A percentile compares a stretch with the other conserved stretches of the same genome.
Evolutionary conservation across 92 coral and sea anemone genomes (phyloP).

Genomic region (Bergia sp.): DNA sequence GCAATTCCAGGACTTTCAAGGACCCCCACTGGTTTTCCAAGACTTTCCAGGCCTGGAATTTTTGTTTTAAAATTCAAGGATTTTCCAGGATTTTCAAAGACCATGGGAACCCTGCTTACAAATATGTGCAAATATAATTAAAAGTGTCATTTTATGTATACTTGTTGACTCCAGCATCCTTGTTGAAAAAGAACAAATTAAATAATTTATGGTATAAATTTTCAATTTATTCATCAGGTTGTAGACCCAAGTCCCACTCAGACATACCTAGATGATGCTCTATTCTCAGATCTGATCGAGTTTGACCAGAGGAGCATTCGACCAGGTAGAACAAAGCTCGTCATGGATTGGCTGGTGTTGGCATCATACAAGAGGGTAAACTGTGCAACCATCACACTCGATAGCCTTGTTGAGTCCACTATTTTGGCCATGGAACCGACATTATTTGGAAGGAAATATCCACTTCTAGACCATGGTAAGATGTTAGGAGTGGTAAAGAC

Average conservation of each 20-base stretch:
- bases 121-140: no score
- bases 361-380: constrained; percentile 56
- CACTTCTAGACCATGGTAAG: constrained; percentile 64
- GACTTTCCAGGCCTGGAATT: no score
- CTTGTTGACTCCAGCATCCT: no score
- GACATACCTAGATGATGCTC: constrained; percentile 69
- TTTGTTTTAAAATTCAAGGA: no score
- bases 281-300: constrained; percentile 70
- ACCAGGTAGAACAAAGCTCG: constrained; percentile 51
- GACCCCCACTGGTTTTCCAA: no score
- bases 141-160: no score
- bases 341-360: constrained; percentile 58
- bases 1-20: no score
- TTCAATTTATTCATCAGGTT: constrained; percentile 44
- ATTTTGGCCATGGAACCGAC: constrained; percentile 53
- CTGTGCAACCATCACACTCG: constrained; percentile 61
- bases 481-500: neutral
- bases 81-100: no score
- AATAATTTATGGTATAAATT: neutral
- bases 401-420: constrained; percentile 71
- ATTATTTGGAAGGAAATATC: constrained; percentile 54
- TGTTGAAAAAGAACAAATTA: neutral
- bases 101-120: no score
- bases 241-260: constrained; percentile 64
- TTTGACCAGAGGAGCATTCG: constrained; percentile 41